Base-by-base conservation (phyloP, 1,140 invertebrate genomes). In the Drosophila nigromelanica region DNA sequence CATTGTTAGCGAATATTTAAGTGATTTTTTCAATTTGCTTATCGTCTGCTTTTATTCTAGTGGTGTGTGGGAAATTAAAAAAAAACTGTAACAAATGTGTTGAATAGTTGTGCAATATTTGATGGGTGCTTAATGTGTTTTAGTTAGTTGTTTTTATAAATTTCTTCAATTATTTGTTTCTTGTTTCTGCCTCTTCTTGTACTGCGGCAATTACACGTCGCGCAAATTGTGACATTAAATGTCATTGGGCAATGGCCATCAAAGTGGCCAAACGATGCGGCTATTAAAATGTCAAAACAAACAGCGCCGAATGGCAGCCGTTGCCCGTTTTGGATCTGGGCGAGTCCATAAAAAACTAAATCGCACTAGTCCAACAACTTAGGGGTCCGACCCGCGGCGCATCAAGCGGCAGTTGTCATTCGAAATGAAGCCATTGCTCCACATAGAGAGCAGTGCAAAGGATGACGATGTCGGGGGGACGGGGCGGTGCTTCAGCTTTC, bases 241-340 rank as follows among this genome's bases (percentile, higher is more conserved):
- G 78, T 81, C 82, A 66, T 42, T 69, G 74, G 43, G 39, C 50
- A 67, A 71, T 62, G 66, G 72, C 75, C 73, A 71, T 76, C 78
- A 75, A 55, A 69, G 11, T 61, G 51, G 71, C 42, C 51, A 70
- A 81, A 60, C 71, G 74, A 59, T 72, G 68, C 51, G 63, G 48
- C 82, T 87, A 86, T 87, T 86, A 86, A 86, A 87, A 87, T 78
- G 82, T 86, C 82, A 86, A 86, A 89, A 76, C 82, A 87, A 52
- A 76, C 82, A 52, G 64, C 71, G 68, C 55, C 18, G 42, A 61
- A 68, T 51, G 48, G 48, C 55, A 62, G 39, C 56, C 61, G 75
- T 68, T 87, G 67, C 78, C 82, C 68, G 75, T 69, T 87, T 83
- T 70, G 72, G 75, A 43, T 43, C 55, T 35, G 39, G 43, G 42